Conservation (phyloP, 30 jellyfish, hydroid and myxozoan genomes). For the Aurelia sp. region DNA sequence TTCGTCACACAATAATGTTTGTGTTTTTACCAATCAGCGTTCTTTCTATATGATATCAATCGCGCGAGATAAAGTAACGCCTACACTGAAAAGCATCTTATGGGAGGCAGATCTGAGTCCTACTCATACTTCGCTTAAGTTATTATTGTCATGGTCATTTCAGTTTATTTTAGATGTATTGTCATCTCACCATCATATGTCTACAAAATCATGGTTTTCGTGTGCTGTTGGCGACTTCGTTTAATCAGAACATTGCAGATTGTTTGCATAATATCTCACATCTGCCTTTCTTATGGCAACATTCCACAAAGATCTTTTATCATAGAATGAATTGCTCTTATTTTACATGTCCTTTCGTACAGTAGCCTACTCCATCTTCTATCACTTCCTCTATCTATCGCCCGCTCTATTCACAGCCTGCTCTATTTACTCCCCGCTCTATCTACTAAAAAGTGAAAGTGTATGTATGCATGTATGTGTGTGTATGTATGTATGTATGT, state of each 20-base stretch:
- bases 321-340: no score
- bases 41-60: neutral
- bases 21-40: neutral
- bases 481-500: no score
- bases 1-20: neutral
- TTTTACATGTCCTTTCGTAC: no score
- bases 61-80: no score
- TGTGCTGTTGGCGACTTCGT: neutral
- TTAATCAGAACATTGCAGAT: slow-evolving; percentile 5
- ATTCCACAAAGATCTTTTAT: neutral
- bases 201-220: slow-evolving; percentile 3
- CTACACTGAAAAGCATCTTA: no score
- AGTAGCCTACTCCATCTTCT: no score
- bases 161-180: neutral
- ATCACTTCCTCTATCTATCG: no score
- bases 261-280: neutral
- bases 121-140: neutral
- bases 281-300: slow-evolving; percentile 4
- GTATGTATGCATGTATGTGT: no score
- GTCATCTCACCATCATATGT: neutral
- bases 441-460: no score
- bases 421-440: no score
- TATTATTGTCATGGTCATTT: neutral
- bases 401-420: no score
- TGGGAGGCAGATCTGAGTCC: neutral